These are phyloP conservation scores for Drosophila kokeensis DNA, from an alignment of 2,888 invertebrate genomes.

Conservation along the genomic window DNA sequence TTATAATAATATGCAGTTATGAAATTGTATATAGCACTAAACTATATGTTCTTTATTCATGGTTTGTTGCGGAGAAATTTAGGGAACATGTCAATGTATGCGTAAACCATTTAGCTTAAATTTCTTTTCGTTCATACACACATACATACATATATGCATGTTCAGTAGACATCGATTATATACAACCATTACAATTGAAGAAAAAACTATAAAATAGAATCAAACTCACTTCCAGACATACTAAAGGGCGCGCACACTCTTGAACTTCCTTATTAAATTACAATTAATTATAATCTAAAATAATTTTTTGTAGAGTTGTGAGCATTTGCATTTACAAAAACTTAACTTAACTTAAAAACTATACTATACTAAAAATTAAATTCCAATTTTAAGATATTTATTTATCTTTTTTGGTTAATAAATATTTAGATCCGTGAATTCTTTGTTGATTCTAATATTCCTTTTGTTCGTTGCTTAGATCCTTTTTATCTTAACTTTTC, in stretches of 20 bases:
- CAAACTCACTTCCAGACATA: slow-evolving; percentile 20
- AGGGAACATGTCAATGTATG: slow-evolving; percentile 45
- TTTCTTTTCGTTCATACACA: slow-evolving; percentile 39
- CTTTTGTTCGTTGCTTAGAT: not conserved
- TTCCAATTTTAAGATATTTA: not conserved
- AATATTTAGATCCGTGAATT: not conserved
- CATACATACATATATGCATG: slow-evolving; percentile 23
- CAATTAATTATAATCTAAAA: not conserved
- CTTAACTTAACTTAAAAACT: too few relatives aligned
- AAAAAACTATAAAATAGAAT: not conserved
- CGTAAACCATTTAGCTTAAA: slow-evolving; percentile 34
- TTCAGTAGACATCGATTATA: slow-evolving; percentile 41
- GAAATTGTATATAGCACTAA: not conserved
- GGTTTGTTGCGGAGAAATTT: slow-evolving; percentile 4
- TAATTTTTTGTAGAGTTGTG: not conserved
- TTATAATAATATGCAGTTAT: not conserved
- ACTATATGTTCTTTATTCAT: not conserved
- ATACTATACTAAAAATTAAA: not conserved
- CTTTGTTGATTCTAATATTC: not conserved
- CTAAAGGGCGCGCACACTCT: slow-evolving; percentile 1
- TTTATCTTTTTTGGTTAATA: not conserved
- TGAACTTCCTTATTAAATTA: slow-evolving; percentile 10
- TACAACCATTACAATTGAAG: not conserved
- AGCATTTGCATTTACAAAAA: not conserved
- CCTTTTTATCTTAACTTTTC: not conserved